Evolutionary conservation across 2,888 invertebrate genomes (phyloP).

Genomic region (Eristalinus sepulchralis): DNA sequence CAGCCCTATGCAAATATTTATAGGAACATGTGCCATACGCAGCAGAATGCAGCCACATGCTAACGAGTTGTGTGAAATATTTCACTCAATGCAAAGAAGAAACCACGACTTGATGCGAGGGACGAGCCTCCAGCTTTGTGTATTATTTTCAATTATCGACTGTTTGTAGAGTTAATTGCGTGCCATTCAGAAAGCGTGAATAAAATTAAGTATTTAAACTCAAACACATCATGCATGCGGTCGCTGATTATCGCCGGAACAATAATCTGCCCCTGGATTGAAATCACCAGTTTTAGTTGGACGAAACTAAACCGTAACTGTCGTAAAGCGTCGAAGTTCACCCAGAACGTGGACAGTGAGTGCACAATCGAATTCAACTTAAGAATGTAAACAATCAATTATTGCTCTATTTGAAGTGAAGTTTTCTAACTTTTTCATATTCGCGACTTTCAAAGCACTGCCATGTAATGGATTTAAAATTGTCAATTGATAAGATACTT

Average conservation of each 20-base stretch:
- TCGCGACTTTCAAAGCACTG: not conserved
- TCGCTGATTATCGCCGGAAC: slow-evolving; percentile 46
- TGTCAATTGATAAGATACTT: not conserved
- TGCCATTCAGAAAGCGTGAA: slow-evolving; percentile 15
- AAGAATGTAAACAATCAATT: slow-evolving; percentile 30
- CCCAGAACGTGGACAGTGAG: slow-evolving; percentile 45
- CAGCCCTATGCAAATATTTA: not conserved
- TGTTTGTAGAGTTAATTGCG: slow-evolving; percentile 8
- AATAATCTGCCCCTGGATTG: slow-evolving; percentile 34
- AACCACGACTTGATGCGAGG: slow-evolving; percentile 2
- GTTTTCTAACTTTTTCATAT: not conserved
- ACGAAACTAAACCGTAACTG: slow-evolving; percentile 33
- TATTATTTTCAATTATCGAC: slow-evolving; percentile 13
- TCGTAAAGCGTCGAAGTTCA: slow-evolving; percentile 32
- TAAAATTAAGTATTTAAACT: slow-evolving; percentile 8
- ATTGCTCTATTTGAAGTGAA: slow-evolving; percentile 27
- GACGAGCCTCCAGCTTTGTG: slow-evolving; percentile 59
- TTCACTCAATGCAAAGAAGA: not conserved
- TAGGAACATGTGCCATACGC: not conserved
- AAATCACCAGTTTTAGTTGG: slow-evolving; percentile 56
- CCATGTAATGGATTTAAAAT: not conserved
- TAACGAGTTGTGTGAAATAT: not conserved
- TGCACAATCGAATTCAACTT: slow-evolving; percentile 45
- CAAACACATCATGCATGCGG: slow-evolving; percentile 27
- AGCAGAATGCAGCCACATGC: not conserved